phyloP scores from a whole-genome alignment of 2,888 invertebrate genomes.

The Leucoma salicis region DNA sequence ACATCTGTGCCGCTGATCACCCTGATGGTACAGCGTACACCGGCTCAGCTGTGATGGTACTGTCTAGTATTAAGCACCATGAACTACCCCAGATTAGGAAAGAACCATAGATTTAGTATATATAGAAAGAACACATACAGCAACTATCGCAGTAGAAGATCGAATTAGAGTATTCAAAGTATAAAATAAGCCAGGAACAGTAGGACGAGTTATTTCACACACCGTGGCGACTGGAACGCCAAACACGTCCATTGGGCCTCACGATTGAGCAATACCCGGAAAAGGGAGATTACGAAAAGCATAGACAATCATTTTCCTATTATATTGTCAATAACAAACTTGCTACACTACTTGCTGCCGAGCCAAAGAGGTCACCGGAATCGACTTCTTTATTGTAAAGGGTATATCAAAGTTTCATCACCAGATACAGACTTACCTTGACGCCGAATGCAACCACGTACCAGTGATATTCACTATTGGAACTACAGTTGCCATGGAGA shows the following conservation, averaged over 20 bases:
- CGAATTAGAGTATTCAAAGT: not conserved
- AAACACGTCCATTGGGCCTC: too few species aligned
- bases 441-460: too few species aligned
- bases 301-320: too few species aligned
- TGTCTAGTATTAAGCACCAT: not conserved
- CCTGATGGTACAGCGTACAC: not conserved
- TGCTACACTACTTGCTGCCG: slow-evolving; percentile 10
- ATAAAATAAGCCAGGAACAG: not conserved
- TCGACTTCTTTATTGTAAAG: slow-evolving; percentile 24
- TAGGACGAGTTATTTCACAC: not conserved
- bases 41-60: not conserved
- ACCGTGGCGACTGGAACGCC: slow-evolving; percentile 22
- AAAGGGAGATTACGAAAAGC: slow-evolving; percentile 9
- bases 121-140: not conserved
- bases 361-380: slow-evolving; percentile 21
- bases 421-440: not conserved
- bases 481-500: not conserved
- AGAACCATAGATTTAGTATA: too few species aligned
- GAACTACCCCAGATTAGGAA: not conserved
- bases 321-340: not conserved
- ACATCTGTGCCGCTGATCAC: not conserved
- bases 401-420: slow-evolving; percentile 3
- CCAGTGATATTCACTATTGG: slow-evolving; percentile 7
- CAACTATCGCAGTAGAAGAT: not conserved
- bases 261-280: too few species aligned